Evolutionary conservation across 1,140 invertebrate species (phyloP), one percentile per base, ranked within the genome.

Genomic region (Stratiolaelaps scimitus): DNA sequence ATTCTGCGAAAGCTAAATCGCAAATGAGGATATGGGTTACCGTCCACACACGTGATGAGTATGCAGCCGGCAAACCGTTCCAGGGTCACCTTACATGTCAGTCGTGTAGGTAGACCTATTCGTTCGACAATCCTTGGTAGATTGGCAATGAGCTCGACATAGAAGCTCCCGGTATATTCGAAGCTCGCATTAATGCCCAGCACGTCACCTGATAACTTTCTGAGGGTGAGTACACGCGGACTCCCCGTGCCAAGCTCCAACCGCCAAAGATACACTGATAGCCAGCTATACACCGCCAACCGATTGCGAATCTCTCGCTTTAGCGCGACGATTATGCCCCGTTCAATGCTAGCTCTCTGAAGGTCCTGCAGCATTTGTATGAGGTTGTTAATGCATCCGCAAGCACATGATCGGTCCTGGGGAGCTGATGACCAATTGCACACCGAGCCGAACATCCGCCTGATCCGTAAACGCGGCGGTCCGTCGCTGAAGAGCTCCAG

Each of bases 1-100:
- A 60, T 60, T 6, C 23, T 60, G 15, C 13, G 26, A 26, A 60
- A 60, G 23, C 53, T 60, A 6, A 60, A 17, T 26, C 53, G 53
- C 13, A 60, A 1, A 26, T 60, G 53, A 1, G 53, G 53, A 10
- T 60, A 60, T 15, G 53, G 53, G 34, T 60, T 19, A 2, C 17
- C 4, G 23, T 26, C 17, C 1, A 60, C 34, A 10, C 4, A 34
- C 2, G 53, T 60, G 26, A 60, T 6, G 26, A 60, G 34, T 26
- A 60, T 34, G 10, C 34, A 29, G 17, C 26, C 53, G 53, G 53
- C 34, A 15, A 60, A 23, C 26, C 34, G n/a, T 10, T 60, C 53
- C 17, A 60, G 15, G 15, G 23, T 60, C 5, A 23, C 53, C 23
- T 60, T 34, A 26, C 1, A 20, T 34, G 15, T 60, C 2, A 60